These are phyloP conservation scores for Linnaemya tessellans DNA, from an alignment of 2,888 invertebrate species.

Conservation along the genomic window DNA sequence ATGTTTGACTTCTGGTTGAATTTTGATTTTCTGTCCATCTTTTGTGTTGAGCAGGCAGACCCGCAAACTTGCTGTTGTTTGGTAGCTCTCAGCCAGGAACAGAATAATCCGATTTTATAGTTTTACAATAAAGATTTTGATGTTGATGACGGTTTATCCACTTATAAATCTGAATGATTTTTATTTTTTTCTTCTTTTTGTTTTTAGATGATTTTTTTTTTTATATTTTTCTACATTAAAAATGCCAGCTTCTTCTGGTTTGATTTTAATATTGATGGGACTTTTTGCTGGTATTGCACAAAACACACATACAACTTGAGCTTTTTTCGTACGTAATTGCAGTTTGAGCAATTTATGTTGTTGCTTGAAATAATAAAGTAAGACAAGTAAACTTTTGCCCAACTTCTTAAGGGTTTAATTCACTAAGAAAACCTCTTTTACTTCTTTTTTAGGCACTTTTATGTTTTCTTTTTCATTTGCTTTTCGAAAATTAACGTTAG, in stretches of 20 bases:
- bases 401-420: background rate
- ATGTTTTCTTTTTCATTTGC: background rate
- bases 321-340: background rate
- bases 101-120: constrained; percentile 64
- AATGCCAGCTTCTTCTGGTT: constrained; percentile 41
- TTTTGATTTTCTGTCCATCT: constrained; percentile 28
- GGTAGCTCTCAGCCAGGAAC: constrained; percentile 16
- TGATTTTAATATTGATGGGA: constrained; percentile 31
- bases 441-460: background rate
- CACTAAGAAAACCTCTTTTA: background rate
- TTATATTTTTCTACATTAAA: constrained; percentile 23
- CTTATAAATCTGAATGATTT: constrained; percentile 56
- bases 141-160: constrained; percentile 62
- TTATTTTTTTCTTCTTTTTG: constrained; percentile 28
- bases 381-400: background rate
- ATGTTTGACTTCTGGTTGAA: constrained; percentile 52
- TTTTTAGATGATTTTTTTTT: constrained; percentile 17
- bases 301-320: constrained; percentile 14
- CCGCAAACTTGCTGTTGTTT: constrained; percentile 39
- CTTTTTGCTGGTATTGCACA: constrained; percentile 30
- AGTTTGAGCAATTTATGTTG: background rate
- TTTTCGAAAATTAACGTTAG: background rate
- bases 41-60: constrained; percentile 17
- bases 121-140: constrained; percentile 49
- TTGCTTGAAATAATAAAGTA: background rate